A percentile compares a stretch with the other conserved stretches of the same genome.
Conservation (phyloP, 2,113 vertebrate species). For the Cyanistes caeruleus region DNA sequence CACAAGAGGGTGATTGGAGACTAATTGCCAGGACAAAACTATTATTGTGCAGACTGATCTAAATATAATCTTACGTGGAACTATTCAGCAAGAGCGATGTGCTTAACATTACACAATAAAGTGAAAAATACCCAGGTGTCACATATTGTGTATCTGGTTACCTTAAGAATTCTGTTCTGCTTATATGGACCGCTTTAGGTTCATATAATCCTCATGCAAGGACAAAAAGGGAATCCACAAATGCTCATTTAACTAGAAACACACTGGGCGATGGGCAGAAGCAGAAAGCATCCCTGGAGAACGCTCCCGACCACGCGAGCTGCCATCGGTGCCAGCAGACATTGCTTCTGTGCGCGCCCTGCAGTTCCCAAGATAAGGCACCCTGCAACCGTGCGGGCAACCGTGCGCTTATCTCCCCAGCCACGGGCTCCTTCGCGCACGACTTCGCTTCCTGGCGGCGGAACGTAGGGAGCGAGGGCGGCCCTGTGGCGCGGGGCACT, state of each 20-base stretch:
- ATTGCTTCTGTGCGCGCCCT: accelerated
- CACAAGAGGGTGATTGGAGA: not conserved
- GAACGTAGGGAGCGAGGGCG: accelerated
- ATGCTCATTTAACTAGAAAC: not conserved
- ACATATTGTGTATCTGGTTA: not conserved
- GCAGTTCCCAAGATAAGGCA: not conserved
- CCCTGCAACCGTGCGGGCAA: accelerated
- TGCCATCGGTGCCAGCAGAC: not conserved
- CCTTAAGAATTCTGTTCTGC: not conserved
- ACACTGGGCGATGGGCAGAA: not conserved
- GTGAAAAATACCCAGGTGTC: not conserved
- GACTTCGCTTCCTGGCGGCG: accelerated
- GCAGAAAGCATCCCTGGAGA: not conserved
- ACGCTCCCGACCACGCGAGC: accelerated
- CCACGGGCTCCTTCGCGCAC: accelerated
- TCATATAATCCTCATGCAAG: not conserved
- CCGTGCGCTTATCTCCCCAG: accelerated
- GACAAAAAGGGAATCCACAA: not conserved
- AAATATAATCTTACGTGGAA: not conserved
- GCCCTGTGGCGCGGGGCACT: accelerated
- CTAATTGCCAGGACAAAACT: slow-evolving; percentile 12
- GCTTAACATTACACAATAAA: not conserved
- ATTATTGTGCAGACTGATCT: not conserved
- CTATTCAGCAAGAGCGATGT: not conserved
- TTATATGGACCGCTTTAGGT: not conserved